Conservation (phyloP, 1,140 invertebrate species). For the Drosophila seguyi region DNA sequence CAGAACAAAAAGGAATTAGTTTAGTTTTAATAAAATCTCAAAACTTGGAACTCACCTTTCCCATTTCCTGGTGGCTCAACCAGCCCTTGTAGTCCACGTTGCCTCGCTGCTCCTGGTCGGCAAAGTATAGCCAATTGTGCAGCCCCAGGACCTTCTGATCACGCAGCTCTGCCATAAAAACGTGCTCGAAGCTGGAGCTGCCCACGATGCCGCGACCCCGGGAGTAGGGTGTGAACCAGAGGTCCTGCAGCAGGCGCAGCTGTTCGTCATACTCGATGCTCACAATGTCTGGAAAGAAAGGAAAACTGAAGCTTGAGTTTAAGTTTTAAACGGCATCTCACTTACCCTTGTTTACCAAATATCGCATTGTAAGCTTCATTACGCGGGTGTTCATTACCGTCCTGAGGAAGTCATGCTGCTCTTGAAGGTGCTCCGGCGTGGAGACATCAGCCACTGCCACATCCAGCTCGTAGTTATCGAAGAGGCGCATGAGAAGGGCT, state of each 20-base stretch:
- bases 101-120: constrained; percentile 89
- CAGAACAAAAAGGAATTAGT: background rate
- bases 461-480: constrained; percentile 92
- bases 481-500: constrained; percentile 88
- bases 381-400: constrained; percentile 90
- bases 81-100: constrained; percentile 92
- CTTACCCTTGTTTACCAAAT: constrained; percentile 67
- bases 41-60: constrained; percentile 86
- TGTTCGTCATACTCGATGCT: constrained; percentile 87
- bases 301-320: background rate
- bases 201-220: constrained; percentile 90
- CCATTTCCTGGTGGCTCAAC: constrained; percentile 89
- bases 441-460: constrained; percentile 90
- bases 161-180: constrained; percentile 93
- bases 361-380: constrained; percentile 89
- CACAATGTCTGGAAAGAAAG: constrained; percentile 36
- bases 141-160: constrained; percentile 90
- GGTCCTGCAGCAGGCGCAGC: constrained; percentile 89
- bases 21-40: background rate
- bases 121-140: constrained; percentile 95
- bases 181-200: constrained; percentile 95
- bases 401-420: constrained; percentile 92
- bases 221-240: constrained; percentile 94
- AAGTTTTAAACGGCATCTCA: constrained; percentile 60
- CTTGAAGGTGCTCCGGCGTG: constrained; percentile 90